These are phyloP conservation scores for Kryphioiulus occultus DNA, from an alignment of 2,888 invertebrate species.

Conservation along the genomic window DNA sequence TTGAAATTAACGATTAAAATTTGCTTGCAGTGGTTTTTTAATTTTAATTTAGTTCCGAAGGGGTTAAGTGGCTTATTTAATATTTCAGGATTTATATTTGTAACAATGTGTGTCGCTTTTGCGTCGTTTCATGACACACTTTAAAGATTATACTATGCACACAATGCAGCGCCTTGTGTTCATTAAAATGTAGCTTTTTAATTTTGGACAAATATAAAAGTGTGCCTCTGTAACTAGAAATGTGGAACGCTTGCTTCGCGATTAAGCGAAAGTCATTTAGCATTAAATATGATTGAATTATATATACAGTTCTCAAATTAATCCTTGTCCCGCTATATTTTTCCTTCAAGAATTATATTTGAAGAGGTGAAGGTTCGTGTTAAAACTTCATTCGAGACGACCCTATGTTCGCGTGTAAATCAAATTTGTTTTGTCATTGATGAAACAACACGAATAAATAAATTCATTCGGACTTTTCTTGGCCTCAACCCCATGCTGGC, in stretches of 20 bases:
- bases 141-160: too few species aligned
- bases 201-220: not conserved
- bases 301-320: not conserved
- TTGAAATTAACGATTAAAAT: too few species aligned
- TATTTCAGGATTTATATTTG: too few species aligned
- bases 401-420: not conserved
- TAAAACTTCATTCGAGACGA: not conserved
- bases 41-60: too few species aligned
- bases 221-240: not conserved
- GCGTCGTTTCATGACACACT: too few species aligned
- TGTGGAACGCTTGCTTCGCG: not conserved
- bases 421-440: slow-evolving; percentile 29
- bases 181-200: too few species aligned
- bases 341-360: not conserved
- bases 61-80: too few species aligned
- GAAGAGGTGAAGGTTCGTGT: not conserved
- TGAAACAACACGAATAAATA: slow-evolving; percentile 11
- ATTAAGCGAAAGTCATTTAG: not conserved
- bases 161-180: too few species aligned
- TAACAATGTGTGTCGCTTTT: too few species aligned
- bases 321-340: slow-evolving; percentile 16
- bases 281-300: slow-evolving; percentile 3
- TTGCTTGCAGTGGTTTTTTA: too few species aligned
- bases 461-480: not conserved
- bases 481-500: slow-evolving; percentile 20